Base-by-base conservation (phyloP, 2,797 vertebrate species). In the Corythornis leucogaster region DNA sequence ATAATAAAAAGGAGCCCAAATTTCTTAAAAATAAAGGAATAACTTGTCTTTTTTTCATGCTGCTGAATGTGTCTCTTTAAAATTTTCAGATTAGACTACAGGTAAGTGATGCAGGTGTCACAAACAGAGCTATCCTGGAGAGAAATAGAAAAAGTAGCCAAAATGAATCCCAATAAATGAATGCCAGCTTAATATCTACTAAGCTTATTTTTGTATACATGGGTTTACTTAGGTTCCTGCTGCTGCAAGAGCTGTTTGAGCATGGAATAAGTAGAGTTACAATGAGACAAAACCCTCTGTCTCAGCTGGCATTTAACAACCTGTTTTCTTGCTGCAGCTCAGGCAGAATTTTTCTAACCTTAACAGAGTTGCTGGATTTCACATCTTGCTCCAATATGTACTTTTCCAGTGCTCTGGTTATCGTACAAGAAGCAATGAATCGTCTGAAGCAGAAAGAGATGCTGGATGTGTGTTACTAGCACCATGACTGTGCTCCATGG, bases 301-400 rank as follows among this genome's bases (percentile, higher is more conserved):
- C 96, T 97, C 94, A 80, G 95, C 95, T 96, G 97, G 96, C 96
- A 96, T 97, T 97, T 97, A 97, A 97, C 97, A 97, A 96, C 96
- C 95, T 96, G 94, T 94, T 97, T 97, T 96, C 96, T 96, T 94
- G 92, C 93, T 93, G 85, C 93, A 95, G 93, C 94, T 96, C 96
- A 96, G 95, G 64, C 86, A 97, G 97, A 88, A 93, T 96, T 97
- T 96, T 96, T 96, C 94, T 93, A 90, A 67, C 93, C 89, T 96
- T 94, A 89, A 87, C 91, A 96, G 91, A 96, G 96, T 81, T 64
- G 73, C 78, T 93, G 64, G 82, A 70, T 95, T 93, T 90, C 92
- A 88, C 71, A 69, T 95, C 90, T 95, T 91, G 89, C 77, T 85
- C 80, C 93, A 81, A 75, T 77, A 80, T 26, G 26, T 76, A 70